Conservation (phyloP, 1,140 invertebrate genomes). For the Drosophila cardini region DNA sequence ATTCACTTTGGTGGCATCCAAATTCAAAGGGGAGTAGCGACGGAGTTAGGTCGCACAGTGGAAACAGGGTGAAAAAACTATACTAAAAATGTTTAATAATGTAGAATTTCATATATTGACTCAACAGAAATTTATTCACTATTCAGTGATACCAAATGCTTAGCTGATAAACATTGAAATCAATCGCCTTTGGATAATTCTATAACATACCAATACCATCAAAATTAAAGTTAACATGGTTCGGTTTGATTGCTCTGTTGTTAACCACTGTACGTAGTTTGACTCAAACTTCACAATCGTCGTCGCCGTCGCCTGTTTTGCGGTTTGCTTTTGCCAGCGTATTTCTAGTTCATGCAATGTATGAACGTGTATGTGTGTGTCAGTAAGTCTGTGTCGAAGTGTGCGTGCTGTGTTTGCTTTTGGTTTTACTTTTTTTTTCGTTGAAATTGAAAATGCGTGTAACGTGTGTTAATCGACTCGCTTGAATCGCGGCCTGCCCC, state of each 20-base stretch:
- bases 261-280: conserved; percentile 40
- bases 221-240: too few species aligned
- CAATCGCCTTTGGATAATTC: too few species aligned
- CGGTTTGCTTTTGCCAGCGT: conserved; percentile 51
- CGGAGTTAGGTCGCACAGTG: conserved; percentile 33
- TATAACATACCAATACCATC: too few species aligned
- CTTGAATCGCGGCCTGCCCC: conserved; percentile 32
- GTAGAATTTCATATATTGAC: background rate
- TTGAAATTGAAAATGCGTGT: conserved; percentile 57
- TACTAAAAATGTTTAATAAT: background rate
- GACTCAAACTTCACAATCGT: conserved; percentile 39
- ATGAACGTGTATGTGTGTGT: background rate
- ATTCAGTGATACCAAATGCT: too few species aligned
- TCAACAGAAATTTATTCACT: too few species aligned
- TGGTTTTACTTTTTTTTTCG: conserved; percentile 43
- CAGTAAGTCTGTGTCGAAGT: background rate
- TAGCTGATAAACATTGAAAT: too few species aligned
- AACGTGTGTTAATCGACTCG: conserved; percentile 41
- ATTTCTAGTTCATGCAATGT: conserved; percentile 46
- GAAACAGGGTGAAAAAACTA: background rate
- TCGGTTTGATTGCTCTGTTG: background rate
- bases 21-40: conserved; percentile 25
- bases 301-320: conserved; percentile 39
- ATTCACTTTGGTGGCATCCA: conserved; percentile 33
- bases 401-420: conserved; percentile 24